These are phyloP conservation scores for Siphonodentalium dalli DNA, from an alignment of 2,888 invertebrate genomes.

Conservation along the genomic window DNA sequence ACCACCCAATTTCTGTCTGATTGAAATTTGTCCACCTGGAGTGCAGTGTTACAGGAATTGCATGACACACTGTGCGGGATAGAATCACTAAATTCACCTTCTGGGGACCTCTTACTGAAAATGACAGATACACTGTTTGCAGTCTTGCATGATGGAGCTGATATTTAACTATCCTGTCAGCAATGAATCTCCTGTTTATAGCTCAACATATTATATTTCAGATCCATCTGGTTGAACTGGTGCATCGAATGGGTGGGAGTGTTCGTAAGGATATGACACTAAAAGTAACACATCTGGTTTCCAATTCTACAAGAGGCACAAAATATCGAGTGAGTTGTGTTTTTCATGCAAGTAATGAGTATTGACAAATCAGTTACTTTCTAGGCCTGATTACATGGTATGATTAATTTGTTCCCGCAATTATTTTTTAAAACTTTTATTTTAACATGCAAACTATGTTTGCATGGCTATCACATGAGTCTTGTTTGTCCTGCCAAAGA, in stretches of 20 bases:
- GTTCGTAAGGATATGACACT: conserved; percentile 86
- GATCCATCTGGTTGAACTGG: conserved; percentile 85
- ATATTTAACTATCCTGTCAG: too few species aligned
- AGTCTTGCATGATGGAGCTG: too few species aligned
- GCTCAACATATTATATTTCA: conserved; percentile 65
- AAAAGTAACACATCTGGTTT: conserved; percentile 88
- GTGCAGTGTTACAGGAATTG: too few species aligned
- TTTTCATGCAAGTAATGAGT: background rate
- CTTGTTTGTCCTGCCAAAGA: background rate
- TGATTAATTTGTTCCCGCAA: too few species aligned
- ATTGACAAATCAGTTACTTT: too few species aligned
- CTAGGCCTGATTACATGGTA: too few species aligned
- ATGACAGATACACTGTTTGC: too few species aligned
- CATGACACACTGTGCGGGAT: too few species aligned
- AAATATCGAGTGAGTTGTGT: conserved; percentile 76
- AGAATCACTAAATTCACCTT: too few species aligned
- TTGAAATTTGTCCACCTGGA: too few species aligned
- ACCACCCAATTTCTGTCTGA: too few species aligned
- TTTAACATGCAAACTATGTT: background rate
- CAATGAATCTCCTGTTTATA: conserved; percentile 11
- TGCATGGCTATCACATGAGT: background rate
- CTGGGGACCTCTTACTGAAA: too few species aligned
- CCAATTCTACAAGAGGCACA: conserved; percentile 83
- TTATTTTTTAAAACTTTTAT: background rate
- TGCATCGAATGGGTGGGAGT: conserved; percentile 96